Conservation (phyloP, 2,113 vertebrate genomes). For the Tachuris rubrigastra region DNA sequence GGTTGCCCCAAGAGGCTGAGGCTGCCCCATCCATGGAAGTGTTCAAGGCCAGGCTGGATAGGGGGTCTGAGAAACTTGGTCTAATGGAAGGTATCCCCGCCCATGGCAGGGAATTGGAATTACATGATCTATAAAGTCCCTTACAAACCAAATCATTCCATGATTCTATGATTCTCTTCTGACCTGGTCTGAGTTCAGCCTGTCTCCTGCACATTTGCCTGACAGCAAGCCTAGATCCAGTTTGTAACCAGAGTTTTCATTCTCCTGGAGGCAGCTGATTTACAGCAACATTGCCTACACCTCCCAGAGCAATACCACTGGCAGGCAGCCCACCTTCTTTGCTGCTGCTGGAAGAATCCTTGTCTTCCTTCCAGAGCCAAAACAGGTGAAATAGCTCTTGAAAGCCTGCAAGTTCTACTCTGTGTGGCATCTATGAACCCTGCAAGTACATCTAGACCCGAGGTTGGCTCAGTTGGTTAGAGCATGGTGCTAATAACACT, state of each 20-base stretch:
- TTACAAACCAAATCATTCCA: neutral
- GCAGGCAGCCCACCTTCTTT: neutral
- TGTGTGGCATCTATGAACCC: neutral
- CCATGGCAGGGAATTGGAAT: neutral
- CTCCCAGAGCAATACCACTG: neutral
- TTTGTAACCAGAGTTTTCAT: neutral
- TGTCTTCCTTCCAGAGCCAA: neutral
- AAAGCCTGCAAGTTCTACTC: neutral
- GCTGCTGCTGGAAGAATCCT: neutral
- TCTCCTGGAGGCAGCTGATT: neutral
- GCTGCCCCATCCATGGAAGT: neutral
- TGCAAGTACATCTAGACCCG: neutral
- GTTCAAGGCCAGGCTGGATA: neutral
- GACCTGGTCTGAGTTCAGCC: neutral
- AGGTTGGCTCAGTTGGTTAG: neutral
- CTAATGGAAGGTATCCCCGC: neutral
- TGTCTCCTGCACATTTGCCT: rapidly evolving
- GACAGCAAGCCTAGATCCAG: neutral
- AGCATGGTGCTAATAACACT: neutral
- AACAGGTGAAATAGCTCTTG: neutral
- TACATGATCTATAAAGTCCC: neutral
- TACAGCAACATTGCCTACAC: neutral
- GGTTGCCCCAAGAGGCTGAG: neutral
- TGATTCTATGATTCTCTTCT: neutral
- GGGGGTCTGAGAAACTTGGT: neutral